Evolutionary conservation across 2,113 vertebrate genomes (phyloP).

Genomic region (Ivindomyrus marchei): DNA sequence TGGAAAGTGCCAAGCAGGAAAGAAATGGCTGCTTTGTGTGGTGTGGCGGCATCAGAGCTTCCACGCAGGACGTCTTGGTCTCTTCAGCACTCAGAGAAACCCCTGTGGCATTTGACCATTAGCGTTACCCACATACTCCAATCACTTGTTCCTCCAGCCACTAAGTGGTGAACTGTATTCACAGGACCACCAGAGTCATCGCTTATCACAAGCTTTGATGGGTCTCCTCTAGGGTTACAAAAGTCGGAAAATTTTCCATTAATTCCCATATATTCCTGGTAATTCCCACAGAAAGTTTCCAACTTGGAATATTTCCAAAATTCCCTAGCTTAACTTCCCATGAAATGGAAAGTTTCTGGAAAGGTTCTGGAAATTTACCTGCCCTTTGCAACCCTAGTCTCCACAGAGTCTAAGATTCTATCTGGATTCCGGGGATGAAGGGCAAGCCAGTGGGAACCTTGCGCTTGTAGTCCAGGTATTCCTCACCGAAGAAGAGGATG

Average conservation of each 20-base stretch:
- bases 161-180: not conserved
- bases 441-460: constrained; percentile 83
- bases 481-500: constrained; percentile 91
- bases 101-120: not conserved
- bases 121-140: not conserved
- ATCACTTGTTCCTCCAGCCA: not conserved
- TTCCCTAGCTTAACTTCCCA: too few relatives aligned
- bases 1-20: not conserved
- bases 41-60: not conserved
- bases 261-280: too few relatives aligned
- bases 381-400: too few relatives aligned
- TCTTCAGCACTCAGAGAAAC: not conserved
- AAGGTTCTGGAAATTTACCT: too few relatives aligned
- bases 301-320: too few relatives aligned
- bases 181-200: not conserved
- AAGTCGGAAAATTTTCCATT: too few relatives aligned
- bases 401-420: constrained; percentile 62
- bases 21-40: not conserved
- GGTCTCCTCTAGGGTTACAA: too few relatives aligned
- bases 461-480: constrained; percentile 89
- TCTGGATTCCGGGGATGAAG: constrained; percentile 86
- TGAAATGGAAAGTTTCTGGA: too few relatives aligned
- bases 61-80: not conserved
- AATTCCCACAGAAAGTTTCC: too few relatives aligned
- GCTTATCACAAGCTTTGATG: not conserved